Conservation (phyloP, 2,888 invertebrate species). For the Prosopocoilus inquinatus region DNA sequence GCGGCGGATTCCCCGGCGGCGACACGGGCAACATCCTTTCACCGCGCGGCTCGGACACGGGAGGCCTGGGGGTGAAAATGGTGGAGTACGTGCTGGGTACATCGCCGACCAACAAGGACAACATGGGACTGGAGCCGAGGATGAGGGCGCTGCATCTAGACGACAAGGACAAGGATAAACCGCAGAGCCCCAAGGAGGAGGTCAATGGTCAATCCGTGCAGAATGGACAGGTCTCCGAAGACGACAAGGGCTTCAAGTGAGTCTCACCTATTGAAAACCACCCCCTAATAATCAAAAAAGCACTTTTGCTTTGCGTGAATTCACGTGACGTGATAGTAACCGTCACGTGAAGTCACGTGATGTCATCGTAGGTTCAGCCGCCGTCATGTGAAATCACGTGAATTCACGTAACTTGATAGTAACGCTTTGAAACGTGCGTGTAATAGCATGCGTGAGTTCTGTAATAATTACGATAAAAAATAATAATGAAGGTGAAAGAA, state of each 20-base stretch:
- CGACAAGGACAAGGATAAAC: conserved; percentile 58
- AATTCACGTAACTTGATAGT: no score
- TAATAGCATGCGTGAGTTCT: no score
- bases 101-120: conserved; percentile 79
- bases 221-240: conserved; percentile 56
- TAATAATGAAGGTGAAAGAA: no score
- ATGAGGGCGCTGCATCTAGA: conserved; percentile 64
- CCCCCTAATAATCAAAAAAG: no score
- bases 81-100: conserved; percentile 96
- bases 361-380: no score
- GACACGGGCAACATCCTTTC: conserved; percentile 63
- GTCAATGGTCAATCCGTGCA: conserved; percentile 49
- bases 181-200: conserved; percentile 57
- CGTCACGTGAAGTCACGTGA: no score
- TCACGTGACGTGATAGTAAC: no score
- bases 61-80: conserved; percentile 95
- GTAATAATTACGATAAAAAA: no score
- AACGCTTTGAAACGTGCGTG: no score
- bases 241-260: conserved; percentile 89
- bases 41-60: conserved; percentile 77
- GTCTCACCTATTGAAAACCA: no score
- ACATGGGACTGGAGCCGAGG: conserved; percentile 59
- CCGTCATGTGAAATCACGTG: no score
- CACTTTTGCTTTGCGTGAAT: no score
- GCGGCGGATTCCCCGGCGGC: conserved; percentile 62